A percentile compares a stretch with the other conserved stretches of the same genome.
phyloP scores from a whole-genome alignment of 1,140 invertebrate genomes.

The Eumeta japonica region DNA sequence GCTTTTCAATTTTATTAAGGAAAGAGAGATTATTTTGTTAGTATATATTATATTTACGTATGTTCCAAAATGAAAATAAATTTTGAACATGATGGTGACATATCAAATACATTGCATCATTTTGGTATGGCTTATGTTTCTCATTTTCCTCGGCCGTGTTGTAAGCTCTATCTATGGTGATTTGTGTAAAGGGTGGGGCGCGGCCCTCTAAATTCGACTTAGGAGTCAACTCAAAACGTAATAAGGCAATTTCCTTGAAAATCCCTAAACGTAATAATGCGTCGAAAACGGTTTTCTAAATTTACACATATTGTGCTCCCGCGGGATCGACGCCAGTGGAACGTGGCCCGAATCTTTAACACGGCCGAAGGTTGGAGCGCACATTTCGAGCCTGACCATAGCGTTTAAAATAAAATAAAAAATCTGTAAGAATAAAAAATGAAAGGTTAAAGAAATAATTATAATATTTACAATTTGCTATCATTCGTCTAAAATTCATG shows the following conservation, averaged over 20 bases:
- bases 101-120: no score
- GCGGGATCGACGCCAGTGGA: constrained; percentile 34
- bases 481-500: constrained; percentile 7
- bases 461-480: constrained; percentile 4
- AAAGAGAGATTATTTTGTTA: no score
- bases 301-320: constrained; percentile 50
- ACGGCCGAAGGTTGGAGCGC: no score
- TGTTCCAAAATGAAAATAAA: no score
- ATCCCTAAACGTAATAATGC: constrained; percentile 54
- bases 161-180: no score
- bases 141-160: no score
- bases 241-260: constrained; percentile 54
- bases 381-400: no score
- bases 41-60: no score
- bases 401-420: constrained; percentile 27
- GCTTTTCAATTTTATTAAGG: no score
- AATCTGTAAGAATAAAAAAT: constrained; percentile 21
- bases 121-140: no score
- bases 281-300: constrained; percentile 50
- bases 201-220: constrained; percentile 38
- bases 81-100: no score
- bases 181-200: no score
- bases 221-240: constrained; percentile 46
- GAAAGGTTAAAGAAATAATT: constrained; percentile 9
- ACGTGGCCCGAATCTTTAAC: constrained; percentile 44